These are phyloP conservation scores for Molorchus minor DNA, from an alignment of 2,888 invertebrate genomes.

Conservation along the genomic window DNA sequence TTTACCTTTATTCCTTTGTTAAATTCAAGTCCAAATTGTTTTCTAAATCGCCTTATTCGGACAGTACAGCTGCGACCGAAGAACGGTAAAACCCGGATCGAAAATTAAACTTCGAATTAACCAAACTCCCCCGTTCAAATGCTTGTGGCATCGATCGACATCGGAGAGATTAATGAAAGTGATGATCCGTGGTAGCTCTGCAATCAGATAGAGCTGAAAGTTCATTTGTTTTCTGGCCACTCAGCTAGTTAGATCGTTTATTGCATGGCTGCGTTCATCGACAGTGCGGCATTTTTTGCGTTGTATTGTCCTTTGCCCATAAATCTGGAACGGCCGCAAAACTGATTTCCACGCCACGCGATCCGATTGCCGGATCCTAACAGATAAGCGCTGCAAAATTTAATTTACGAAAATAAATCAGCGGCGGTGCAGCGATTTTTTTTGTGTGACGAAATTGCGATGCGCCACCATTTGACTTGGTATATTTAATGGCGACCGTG, in stretches of 20 bases:
- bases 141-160: slow-evolving; percentile 26
- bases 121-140: slow-evolving; percentile 20
- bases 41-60: too few relatives aligned
- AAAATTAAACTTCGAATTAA: slow-evolving; percentile 21
- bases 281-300: slow-evolving; percentile 18
- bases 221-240: slow-evolving; percentile 45
- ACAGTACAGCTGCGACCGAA: too few relatives aligned
- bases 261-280: slow-evolving; percentile 25
- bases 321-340: slow-evolving; percentile 21
- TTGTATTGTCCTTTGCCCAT: slow-evolving; percentile 21
- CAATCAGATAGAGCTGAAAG: slow-evolving; percentile 43
- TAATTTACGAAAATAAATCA: slow-evolving; percentile 27
- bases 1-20: too few relatives aligned
- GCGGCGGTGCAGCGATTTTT: slow-evolving; percentile 18
- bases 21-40: too few relatives aligned
- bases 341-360: slow-evolving; percentile 22
- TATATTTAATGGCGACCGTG: neutral
- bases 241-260: slow-evolving; percentile 33
- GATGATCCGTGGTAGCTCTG: slow-evolving; percentile 40
- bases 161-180: slow-evolving; percentile 38
- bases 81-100: too few relatives aligned
- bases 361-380: slow-evolving; percentile 22
- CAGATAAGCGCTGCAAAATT: slow-evolving; percentile 21
- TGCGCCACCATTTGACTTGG: neutral
- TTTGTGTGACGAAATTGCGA: neutral